These are phyloP conservation scores for Drosophila triauraria DNA, from an alignment of 1,140 invertebrate genomes.

Conservation along the genomic window DNA sequence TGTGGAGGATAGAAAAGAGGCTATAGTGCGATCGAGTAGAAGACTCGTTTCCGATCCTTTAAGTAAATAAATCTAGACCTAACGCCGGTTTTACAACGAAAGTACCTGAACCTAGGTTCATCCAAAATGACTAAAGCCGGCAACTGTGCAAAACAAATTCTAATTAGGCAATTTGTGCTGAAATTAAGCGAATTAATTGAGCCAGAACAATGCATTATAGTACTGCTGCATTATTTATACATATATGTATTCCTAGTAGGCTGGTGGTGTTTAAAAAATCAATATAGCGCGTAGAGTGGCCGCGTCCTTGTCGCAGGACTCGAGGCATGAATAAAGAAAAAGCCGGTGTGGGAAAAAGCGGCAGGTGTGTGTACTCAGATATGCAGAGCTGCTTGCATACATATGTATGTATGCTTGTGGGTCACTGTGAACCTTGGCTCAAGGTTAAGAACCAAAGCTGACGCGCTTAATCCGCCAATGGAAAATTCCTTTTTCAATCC, in stretches of 20 bases:
- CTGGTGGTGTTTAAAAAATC: constrained; percentile 48
- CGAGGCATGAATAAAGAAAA: constrained; percentile 37
- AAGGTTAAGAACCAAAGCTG: constrained; percentile 33
- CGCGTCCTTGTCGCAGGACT: constrained; percentile 65
- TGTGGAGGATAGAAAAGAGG: too few relatives aligned
- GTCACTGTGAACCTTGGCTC: constrained; percentile 58
- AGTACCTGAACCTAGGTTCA: neutral
- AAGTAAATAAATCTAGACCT: too few relatives aligned
- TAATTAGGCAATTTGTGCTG: neutral
- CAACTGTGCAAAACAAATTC: neutral
- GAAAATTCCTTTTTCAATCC: constrained; percentile 46
- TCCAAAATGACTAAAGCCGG: neutral
- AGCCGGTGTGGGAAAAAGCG: constrained; percentile 48
- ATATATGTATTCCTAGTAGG: neutral
- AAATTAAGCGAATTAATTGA: neutral
- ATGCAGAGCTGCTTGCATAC: constrained; percentile 1
- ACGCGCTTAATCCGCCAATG: constrained; percentile 23
- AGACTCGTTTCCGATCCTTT: too few relatives aligned
- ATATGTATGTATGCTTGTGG: constrained; percentile 9
- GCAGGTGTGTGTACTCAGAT: constrained; percentile 19
- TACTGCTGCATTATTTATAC: constrained; percentile 3
- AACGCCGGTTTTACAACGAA: neutral
- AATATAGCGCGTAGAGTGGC: constrained; percentile 23
- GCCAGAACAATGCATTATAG: neutral
- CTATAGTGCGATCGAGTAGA: too few relatives aligned